Base-by-base conservation (phyloP, 2,888 invertebrate species). In the Coenonympha arcania region DNA sequence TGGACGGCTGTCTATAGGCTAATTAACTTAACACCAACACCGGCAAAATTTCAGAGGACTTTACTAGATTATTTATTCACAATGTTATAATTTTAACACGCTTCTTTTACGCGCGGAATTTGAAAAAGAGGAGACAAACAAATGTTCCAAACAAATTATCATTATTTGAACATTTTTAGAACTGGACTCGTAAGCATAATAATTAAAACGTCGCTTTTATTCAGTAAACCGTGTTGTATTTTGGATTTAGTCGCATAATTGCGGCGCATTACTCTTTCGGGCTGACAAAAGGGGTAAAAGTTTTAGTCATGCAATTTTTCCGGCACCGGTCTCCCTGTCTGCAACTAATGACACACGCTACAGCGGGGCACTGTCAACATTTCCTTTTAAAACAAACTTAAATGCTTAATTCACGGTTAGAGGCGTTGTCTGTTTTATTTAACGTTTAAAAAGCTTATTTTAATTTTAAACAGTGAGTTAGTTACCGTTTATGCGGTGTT, bases 241-340 rank as follows among this genome's bases (percentile, higher is more conserved):
- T 44, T 40, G 44, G 47, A 55, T 52, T 44, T 40, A 54, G 54
- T 50, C 50, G 47, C 52, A 53, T 55, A 52, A 55, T 55, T 53
- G 53, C 45, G 36, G 48, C 55, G 48, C 48, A 55, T 55, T 55
- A 50, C 48, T 52, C 50, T 48, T 52, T 54, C 49, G 15, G 44
- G 52, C 52, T 50, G 50, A 55, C 55, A 55, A 55, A 52, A 53
- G 46, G 40, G 50, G 37, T 50, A 50, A 52, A 55, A 52, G 47
- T 55, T 53, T 55, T 52, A 50, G 55, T 48, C 55, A 55, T 55
- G 55, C 52, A 45, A 55, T 55, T 52, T 55, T 55, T 55, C 55
- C 52, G 52, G 47, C 52, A 44, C 34, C 48, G 50, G 42, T 55
- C 52, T 52, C 50, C 48, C 52, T 55, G 55, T 50, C 52, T 52